Evolutionary conservation across 2,797 vertebrate species (phyloP), one percentile per base, ranked within the genome.

Genomic region (Tadarida brasiliensis): DNA sequence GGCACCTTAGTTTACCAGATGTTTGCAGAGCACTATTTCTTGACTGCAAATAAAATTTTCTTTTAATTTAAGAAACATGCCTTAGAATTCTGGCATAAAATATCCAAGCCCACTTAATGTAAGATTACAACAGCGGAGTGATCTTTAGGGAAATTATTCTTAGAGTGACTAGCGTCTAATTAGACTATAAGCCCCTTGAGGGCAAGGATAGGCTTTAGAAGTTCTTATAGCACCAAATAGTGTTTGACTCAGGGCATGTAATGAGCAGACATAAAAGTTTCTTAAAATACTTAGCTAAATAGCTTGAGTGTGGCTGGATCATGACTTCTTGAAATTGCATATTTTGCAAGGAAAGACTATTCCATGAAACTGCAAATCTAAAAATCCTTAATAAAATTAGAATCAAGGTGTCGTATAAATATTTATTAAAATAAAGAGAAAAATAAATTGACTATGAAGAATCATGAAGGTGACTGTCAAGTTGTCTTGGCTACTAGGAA

Each of bases 181-280:
- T 93, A 93, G 92, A 94, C 16, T 54, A 47, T 24, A 90, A 92
- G 78, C 82, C 33, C 80, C 65, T 57, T 77, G 88, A 95, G 68
- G 94, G 47, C 77, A 90, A 73, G 57, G 16, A n/a, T 54, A 49
- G 33, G 6, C 20, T 73, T 47, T 1, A 9, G 3, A 30, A 19
- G 28, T 61, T 95, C 49, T 39, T 47, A 4, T 4, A 44, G 33
- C 78, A 30, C 11, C 16, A 0, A 30, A 24, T 7, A 5, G 20
- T 63, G 19, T 35, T 56, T 65, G 51, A 26, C 15, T 81, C 39
- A 57, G 0, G 54, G 44, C 65, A 5, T 28, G 7, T 68, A 59
- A 82, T n/a, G 57, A 86, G 54, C 11, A 68, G 28, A 11, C 35
- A 2, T 49, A 26, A 63, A 44, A n/a, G 24, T 90, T 82, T 87